phyloP scores from a whole-genome alignment of 2,888 invertebrate genomes.

The Polyploca ridens region DNA sequence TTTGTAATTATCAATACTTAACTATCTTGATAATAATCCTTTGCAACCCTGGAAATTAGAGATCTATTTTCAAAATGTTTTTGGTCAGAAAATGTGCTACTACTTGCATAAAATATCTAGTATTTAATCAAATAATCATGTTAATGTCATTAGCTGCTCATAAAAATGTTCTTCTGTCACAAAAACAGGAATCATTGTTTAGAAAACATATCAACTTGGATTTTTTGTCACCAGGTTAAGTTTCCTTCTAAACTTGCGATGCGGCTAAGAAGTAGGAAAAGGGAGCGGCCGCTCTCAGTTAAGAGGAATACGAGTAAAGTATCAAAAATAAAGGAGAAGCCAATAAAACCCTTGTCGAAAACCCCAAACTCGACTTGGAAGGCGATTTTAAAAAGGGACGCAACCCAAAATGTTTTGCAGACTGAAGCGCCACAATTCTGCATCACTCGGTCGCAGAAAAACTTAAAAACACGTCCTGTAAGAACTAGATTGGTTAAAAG shows the following conservation, averaged over 20 bases:
- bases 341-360: slow-evolving; percentile 52
- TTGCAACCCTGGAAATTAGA: too few relatives aligned
- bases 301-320: slow-evolving; percentile 61
- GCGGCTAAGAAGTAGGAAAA: slow-evolving; percentile 88
- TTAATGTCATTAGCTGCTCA: too few relatives aligned
- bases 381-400: slow-evolving; percentile 61
- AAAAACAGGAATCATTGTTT: too few relatives aligned
- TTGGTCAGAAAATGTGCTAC: too few relatives aligned
- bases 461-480: slow-evolving; percentile 64
- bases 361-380: slow-evolving; percentile 64
- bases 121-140: too few relatives aligned
- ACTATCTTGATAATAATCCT: too few relatives aligned
- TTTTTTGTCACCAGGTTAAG: slow-evolving; percentile 58
- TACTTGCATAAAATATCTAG: too few relatives aligned
- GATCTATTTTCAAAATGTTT: too few relatives aligned
- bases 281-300: slow-evolving; percentile 83
- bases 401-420: slow-evolving; percentile 66
- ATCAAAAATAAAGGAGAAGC: slow-evolving; percentile 59
- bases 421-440: slow-evolving; percentile 55
- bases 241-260: slow-evolving; percentile 72
- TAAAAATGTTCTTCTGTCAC: too few relatives aligned
- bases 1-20: too few relatives aligned
- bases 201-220: neutral
- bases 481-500: slow-evolving; percentile 63
- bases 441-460: slow-evolving; percentile 69